Evolutionary conservation across 2,113 vertebrate genomes (phyloP).

Genomic region (Pogona vitticeps): DNA sequence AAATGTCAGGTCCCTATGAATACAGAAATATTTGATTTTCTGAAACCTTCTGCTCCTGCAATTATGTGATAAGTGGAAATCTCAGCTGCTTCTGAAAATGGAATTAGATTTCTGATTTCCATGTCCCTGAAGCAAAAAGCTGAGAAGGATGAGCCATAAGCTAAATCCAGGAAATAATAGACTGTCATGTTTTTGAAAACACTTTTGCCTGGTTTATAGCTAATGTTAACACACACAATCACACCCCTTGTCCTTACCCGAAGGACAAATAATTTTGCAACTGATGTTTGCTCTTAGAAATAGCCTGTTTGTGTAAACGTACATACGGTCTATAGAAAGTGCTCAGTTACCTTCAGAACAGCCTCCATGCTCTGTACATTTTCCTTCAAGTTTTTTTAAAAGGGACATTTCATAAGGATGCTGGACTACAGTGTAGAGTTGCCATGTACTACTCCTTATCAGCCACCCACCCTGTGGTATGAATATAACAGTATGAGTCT

Average conservation of each 20-base stretch:
- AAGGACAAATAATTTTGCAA: no score
- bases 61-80: conserved; percentile 33
- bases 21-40: conserved; percentile 14
- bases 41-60: conserved; percentile 19
- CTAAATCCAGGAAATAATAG: background rate
- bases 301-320: no score
- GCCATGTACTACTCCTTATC: background rate
- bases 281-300: no score
- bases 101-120: conserved; percentile 3
- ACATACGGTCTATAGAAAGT: no score
- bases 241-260: background rate
- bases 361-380: background rate
- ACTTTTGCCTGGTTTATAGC: background rate
- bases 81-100: conserved; percentile 4
- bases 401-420: no score
- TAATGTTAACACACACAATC: background rate
- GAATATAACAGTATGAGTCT: background rate
- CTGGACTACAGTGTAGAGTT: background rate
- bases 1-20: conserved; percentile 22
- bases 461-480: background rate
- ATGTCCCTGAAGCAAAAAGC: conserved; percentile 3
- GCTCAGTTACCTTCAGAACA: background rate
- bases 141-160: conserved; percentile 7
- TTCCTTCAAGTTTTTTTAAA: background rate
- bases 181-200: background rate